Evolutionary conservation across 2,888 invertebrate genomes (phyloP).

Genomic region (Noctua fimbriata): DNA sequence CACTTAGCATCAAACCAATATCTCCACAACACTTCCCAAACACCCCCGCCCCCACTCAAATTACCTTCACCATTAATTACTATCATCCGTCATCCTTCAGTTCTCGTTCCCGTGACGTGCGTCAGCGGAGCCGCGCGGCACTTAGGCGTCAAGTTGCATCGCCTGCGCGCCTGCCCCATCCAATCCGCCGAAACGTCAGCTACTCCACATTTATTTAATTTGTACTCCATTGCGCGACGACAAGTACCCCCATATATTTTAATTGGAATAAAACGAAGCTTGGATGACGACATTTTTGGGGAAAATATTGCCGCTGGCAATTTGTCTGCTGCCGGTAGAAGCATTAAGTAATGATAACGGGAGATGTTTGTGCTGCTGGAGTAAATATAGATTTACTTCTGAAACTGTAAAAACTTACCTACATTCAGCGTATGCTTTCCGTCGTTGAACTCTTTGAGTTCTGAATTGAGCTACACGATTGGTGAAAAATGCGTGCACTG

Average conservation of each 20-base stretch:
- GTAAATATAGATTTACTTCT: constrained; percentile 11
- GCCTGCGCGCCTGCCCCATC: constrained; percentile 67
- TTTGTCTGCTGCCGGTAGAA: constrained; percentile 31
- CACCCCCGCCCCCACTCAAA: constrained; percentile 25
- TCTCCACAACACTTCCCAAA: constrained; percentile 5
- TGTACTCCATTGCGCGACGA: constrained; percentile 67
- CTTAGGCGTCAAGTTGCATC: constrained; percentile 68
- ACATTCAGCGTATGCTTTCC: neutral
- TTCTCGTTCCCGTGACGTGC: constrained; percentile 35
- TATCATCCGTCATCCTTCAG: constrained; percentile 27
- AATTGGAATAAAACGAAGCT: constrained; percentile 68
- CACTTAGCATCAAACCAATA: constrained; percentile 13
- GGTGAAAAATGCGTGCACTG: neutral
- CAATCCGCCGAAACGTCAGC: constrained; percentile 67
- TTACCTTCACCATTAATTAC: constrained; percentile 46
- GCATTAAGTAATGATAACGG: constrained; percentile 43
- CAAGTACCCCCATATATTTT: constrained; percentile 68
- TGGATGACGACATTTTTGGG: constrained; percentile 61
- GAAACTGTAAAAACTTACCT: neutral
- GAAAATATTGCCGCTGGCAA: constrained; percentile 43
- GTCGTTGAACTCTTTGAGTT: neutral
- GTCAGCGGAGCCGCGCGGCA: constrained; percentile 48
- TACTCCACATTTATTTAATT: constrained; percentile 72
- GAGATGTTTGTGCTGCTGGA: constrained; percentile 11
- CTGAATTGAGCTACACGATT: neutral